Conservation (phyloP, 2,888 invertebrate genomes). For the Pocota personata region DNA sequence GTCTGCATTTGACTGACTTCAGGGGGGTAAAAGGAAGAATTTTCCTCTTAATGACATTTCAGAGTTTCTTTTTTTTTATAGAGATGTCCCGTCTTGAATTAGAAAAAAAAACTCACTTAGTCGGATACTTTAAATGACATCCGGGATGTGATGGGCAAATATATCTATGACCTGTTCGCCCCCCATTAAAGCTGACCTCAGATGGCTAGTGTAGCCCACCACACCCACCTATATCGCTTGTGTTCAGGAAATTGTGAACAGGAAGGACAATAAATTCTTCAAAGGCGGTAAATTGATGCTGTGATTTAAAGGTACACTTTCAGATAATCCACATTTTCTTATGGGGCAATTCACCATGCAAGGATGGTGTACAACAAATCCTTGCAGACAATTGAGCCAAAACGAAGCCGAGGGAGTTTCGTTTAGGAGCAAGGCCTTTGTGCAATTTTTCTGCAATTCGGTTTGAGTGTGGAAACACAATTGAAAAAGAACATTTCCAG, state of each 20-base stretch:
- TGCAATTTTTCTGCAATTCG: constrained; percentile 41
- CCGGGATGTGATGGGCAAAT: constrained; percentile 33
- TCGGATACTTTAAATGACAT: constrained; percentile 33
- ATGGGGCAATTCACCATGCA: constrained; percentile 3
- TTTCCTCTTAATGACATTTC: constrained; percentile 61
- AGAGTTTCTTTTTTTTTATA: constrained; percentile 9
- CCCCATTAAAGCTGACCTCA: constrained; percentile 66
- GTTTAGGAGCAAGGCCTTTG: constrained; percentile 32
- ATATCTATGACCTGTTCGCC: constrained; percentile 5
- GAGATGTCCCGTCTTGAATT: constrained; percentile 9
- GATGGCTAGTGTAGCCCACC: constrained; percentile 15
- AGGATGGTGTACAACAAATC: constrained; percentile 34
- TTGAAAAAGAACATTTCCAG: constrained; percentile 50
- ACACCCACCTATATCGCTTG: neutral
- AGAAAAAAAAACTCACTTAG: neutral
- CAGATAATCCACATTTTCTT: constrained; percentile 51
- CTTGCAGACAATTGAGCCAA: constrained; percentile 35
- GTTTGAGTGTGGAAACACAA: constrained; percentile 37
- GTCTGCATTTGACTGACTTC: constrained; percentile 71
- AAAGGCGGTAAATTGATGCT: constrained; percentile 42
- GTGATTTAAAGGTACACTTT: constrained; percentile 51
- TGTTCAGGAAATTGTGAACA: constrained; percentile 55
- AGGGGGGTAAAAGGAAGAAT: constrained; percentile 28
- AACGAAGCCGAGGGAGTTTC: neutral
- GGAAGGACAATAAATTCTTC: constrained; percentile 67